Percentiles rank a stretch among this genome's conserved stretches.
phyloP scores from a whole-genome alignment of 2,888 invertebrate species.

The Ormyrus rosae region DNA sequence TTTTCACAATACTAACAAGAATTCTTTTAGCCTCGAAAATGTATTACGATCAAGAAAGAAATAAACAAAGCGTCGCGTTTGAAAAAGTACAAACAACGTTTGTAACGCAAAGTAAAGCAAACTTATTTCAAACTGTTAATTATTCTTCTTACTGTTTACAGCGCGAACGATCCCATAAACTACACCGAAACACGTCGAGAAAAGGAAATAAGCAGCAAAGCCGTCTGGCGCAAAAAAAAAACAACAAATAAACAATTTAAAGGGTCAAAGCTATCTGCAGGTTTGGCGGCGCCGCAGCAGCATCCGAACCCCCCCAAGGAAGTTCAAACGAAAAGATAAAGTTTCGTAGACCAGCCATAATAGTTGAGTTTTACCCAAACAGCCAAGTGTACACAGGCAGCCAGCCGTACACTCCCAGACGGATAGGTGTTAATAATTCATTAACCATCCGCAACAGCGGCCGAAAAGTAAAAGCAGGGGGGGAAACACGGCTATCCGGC shows the following conservation, averaged over 20 bases:
- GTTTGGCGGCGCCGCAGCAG: slow-evolving; percentile 1
- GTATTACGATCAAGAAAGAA: too few relatives aligned
- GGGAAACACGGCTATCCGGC: neutral
- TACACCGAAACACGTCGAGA: too few relatives aligned
- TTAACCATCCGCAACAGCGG: slow-evolving; percentile 1
- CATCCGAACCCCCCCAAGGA: neutral
- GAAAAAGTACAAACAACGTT: too few relatives aligned
- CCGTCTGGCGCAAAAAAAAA: neutral
- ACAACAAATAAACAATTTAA: slow-evolving; percentile 37
- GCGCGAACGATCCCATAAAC: too few relatives aligned
- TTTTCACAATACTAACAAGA: too few relatives aligned
- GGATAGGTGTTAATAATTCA: slow-evolving; percentile 39
- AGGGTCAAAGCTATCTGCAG: neutral
- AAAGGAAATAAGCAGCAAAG: neutral
- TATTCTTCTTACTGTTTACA: too few relatives aligned
- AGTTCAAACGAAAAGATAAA: slow-evolving; percentile 40
- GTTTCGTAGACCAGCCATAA: slow-evolving; percentile 1
- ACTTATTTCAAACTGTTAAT: too few relatives aligned
- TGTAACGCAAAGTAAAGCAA: too few relatives aligned
- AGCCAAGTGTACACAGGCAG: neutral
- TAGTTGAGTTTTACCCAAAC: neutral
- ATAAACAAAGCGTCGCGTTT: too few relatives aligned
- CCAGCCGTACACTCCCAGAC: slow-evolving; percentile 11
- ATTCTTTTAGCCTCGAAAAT: too few relatives aligned
- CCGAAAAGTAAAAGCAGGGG: neutral